phyloP scores from a whole-genome alignment of 2,888 invertebrate species.

The Lepas anatifera region DNA sequence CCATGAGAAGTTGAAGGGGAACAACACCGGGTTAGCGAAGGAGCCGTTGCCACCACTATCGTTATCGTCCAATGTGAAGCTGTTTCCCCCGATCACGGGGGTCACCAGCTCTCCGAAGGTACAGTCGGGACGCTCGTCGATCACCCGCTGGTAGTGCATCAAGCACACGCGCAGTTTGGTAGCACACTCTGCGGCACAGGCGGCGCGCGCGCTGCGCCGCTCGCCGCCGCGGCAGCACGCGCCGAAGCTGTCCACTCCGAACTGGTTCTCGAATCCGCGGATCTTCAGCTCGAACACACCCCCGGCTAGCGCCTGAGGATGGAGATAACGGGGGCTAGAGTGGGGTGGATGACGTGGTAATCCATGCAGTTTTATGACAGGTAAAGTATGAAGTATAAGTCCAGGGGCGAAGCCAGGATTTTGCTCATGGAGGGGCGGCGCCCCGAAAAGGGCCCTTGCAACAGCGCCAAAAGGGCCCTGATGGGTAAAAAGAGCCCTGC shows the following conservation, averaged over 20 bases:
- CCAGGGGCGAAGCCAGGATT: too few relatives aligned
- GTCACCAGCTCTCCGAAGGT: conserved; percentile 87
- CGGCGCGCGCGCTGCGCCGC: conserved; percentile 35
- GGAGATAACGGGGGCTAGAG: too few relatives aligned
- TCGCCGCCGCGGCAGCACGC: conserved; percentile 79
- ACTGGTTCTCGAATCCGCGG: conserved; percentile 82
- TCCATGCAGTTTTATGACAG: too few relatives aligned
- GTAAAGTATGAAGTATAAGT: too few relatives aligned
- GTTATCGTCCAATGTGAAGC: conserved; percentile 29
- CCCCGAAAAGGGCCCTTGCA: too few relatives aligned
- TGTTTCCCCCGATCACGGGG: conserved; percentile 72
- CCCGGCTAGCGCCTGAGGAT: conserved; percentile 21
- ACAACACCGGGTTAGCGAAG: conserved; percentile 74
- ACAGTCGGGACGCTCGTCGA: conserved; percentile 81
- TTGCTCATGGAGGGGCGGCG: too few relatives aligned
- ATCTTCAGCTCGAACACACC: conserved; percentile 90
- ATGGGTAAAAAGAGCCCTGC: too few relatives aligned
- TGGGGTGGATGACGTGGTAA: too few relatives aligned
- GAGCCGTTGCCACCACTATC: conserved; percentile 41
- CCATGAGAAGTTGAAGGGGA: conserved; percentile 91
- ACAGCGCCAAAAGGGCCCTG: too few relatives aligned
- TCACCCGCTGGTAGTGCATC: conserved; percentile 88
- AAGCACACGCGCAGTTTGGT: conserved; percentile 91
- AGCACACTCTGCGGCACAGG: conserved; percentile 61
- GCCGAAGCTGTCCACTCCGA: conserved; percentile 78